A percentile compares a stretch with the other conserved stretches of the same genome.
These are phyloP conservation scores for Amazona vittata DNA, from an alignment of 2,113 vertebrate genomes.

Conservation along the genomic window DNA sequence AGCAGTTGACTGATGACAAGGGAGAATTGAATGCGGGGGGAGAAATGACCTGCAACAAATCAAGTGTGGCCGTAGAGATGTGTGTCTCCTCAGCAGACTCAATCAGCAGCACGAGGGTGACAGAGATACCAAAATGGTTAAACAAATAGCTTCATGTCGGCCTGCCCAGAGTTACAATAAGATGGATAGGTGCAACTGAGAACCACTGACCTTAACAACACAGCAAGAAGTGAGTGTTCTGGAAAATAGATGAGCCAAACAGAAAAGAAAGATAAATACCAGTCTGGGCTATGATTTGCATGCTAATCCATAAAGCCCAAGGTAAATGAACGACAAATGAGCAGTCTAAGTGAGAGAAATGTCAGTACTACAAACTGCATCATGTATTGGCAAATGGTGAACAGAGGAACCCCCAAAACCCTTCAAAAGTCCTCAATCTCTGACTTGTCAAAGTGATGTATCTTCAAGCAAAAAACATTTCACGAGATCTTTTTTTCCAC, in stretches of 20 bases:
- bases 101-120: neutral
- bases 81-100: neutral
- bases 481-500: neutral
- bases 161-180: neutral
- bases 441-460: neutral
- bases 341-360: neutral
- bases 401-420: neutral
- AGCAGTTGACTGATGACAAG: conserved; percentile 1
- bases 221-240: neutral
- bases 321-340: neutral
- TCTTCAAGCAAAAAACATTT: neutral
- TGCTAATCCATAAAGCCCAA: neutral
- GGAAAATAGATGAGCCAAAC: conserved; percentile 1
- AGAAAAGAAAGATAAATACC: conserved; percentile 22
- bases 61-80: neutral
- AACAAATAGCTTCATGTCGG: neutral
- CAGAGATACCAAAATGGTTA: conserved; percentile 17
- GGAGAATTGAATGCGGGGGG: neutral
- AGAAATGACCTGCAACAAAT: conserved; percentile 31
- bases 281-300: neutral
- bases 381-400: accelerated
- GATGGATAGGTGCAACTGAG: conserved; percentile 20
- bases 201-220: conserved; percentile 26
- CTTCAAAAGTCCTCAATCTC: neutral
- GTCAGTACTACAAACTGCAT: neutral